Base-by-base conservation (phyloP, 2,888 invertebrate species). In the Panzeria rudis region DNA sequence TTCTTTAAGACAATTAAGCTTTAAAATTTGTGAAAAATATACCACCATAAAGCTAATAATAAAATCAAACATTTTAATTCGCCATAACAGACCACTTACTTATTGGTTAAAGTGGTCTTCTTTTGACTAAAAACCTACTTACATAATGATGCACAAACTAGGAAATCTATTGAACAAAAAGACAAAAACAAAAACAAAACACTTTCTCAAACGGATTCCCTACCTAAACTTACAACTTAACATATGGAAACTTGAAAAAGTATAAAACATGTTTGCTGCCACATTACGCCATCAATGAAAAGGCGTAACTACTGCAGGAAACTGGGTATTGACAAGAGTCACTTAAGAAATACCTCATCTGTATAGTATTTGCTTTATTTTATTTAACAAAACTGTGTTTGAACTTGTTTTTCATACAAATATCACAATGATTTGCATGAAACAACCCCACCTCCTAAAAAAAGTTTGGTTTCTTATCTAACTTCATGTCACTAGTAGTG, bases 241-340 rank as follows among this genome's bases (percentile, higher is more conserved):
- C 29, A 61, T 35, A 17, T 29, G 59, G 13, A 75, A 64, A 25
- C 17, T 35, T 64, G 25, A 6, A 29, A 15, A 41, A 23, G 11
- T 13, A 47, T 7, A 41, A 56, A 77, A 77, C 77, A 41, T 59
- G 77, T 78, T 69, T 20, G 77, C 69, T 29, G 69, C 29, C 61
- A 71, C n/a, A 4, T 71, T 62, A 78, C 61, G 50, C 50, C 69
- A 69, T 35, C 50, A 50, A 69, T 41, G 61, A 44, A 56, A 66
- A 85, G 85, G 82, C 78, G 85, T 85, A 41, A 71, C 78, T 71
- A 47, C 15, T 44, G 75, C 78, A 82, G 85, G 78, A 85, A 85
- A 85, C 50, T 66, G 69, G 25, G 29, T 78, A 61, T 82, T 78
- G 52, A 56, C 64, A 64, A 15, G 64, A 80, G 62, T 59, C 62